These are phyloP conservation scores for Pyrrhia umbra DNA, from an alignment of 2,888 invertebrate species.

Conservation along the genomic window DNA sequence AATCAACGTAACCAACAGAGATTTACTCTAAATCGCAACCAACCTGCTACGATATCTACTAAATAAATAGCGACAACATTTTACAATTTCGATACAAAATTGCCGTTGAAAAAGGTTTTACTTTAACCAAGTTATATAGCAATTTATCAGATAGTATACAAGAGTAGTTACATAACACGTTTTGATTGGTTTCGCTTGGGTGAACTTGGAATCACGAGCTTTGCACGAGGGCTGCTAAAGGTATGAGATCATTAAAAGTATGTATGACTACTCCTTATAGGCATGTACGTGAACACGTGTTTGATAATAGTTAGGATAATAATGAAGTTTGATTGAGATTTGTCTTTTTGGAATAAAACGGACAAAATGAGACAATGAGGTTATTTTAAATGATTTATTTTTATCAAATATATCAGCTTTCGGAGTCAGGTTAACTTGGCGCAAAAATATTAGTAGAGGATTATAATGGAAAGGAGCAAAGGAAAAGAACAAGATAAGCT, in stretches of 20 bases:
- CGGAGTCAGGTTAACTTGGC: too few relatives aligned
- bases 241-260: constrained; percentile 51
- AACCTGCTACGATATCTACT: constrained; percentile 8
- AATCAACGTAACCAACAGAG: not conserved
- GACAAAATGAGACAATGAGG: too few relatives aligned
- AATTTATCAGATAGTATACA: constrained; percentile 29
- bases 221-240: constrained; percentile 19
- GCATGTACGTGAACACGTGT: constrained; percentile 24
- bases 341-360: not conserved
- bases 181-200: constrained; percentile 39
- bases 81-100: constrained; percentile 34
- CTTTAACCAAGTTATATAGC: constrained; percentile 36
- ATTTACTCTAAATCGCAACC: not conserved
- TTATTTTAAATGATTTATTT: too few relatives aligned
- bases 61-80: constrained; percentile 30
- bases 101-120: constrained; percentile 24
- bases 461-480: too few relatives aligned
- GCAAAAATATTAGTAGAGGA: too few relatives aligned
- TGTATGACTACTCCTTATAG: constrained; percentile 35
- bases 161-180: constrained; percentile 9
- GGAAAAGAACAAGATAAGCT: not conserved
- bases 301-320: constrained; percentile 11
- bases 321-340: constrained; percentile 1
- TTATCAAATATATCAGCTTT: too few relatives aligned
- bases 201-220: constrained; percentile 25